Conservation (phyloP, 2,113 vertebrate species). For the Turnix velox region DNA sequence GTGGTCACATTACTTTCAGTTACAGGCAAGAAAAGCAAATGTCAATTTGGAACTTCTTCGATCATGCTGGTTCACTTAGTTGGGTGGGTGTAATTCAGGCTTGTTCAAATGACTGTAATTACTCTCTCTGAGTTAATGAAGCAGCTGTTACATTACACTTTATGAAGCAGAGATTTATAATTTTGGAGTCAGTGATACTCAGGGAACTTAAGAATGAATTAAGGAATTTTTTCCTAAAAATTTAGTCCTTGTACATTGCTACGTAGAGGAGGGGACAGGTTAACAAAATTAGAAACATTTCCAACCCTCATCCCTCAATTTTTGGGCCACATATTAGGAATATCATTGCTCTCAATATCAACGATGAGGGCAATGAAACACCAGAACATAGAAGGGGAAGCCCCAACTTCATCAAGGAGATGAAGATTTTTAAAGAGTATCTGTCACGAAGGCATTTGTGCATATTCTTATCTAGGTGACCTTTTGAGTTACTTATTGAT, state of each 20-base stretch:
- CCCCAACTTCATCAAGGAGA: background rate
- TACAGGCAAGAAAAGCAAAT: background rate
- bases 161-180: constrained; percentile 9
- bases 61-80: background rate
- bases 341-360: too few species aligned
- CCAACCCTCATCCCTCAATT: too few species aligned
- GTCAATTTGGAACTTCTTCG: background rate
- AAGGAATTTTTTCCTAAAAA: background rate
- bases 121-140: constrained; percentile 26
- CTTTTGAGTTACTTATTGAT: background rate
- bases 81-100: background rate
- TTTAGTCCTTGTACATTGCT: background rate
- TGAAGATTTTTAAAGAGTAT: background rate
- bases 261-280: background rate
- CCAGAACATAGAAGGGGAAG: background rate
- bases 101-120: constrained; percentile 31
- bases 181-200: background rate
- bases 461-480: background rate
- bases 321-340: background rate
- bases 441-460: background rate
- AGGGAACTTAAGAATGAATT: background rate
- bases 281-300: background rate
- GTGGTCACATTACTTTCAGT: background rate
- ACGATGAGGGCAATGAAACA: background rate
- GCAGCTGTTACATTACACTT: constrained; percentile 12